phyloP scores from a whole-genome alignment of 2,113 vertebrate genomes.

The Sinosuthora webbiana region DNA sequence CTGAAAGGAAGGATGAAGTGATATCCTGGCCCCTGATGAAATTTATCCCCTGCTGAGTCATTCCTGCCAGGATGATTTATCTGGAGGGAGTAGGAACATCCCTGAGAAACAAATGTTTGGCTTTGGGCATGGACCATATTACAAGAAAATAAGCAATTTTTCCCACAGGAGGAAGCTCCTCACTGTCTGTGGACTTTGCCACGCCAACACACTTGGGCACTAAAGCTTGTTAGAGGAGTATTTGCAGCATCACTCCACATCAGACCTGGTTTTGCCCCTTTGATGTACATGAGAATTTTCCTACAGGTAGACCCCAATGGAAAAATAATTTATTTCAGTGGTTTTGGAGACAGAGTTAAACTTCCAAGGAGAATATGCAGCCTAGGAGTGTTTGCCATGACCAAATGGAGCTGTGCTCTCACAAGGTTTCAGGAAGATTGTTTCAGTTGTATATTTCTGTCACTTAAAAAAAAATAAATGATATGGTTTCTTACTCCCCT shows the following conservation, averaged over 20 bases:
- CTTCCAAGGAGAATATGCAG: not conserved
- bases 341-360: not conserved
- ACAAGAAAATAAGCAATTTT: not conserved
- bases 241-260: not conserved
- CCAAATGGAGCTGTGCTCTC: not conserved
- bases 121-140: not conserved
- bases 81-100: not conserved
- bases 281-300: not conserved
- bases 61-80: not conserved
- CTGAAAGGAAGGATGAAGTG: conserved; percentile 9
- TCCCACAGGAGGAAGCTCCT: not conserved
- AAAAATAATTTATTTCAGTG: not conserved
- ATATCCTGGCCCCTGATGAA: not conserved
- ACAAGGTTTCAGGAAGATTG: not conserved
- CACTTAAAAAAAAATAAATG: not conserved
- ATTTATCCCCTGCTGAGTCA: not conserved
- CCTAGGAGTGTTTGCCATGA: not conserved
- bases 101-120: not conserved
- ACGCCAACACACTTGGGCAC: not conserved
- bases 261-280: not conserved
- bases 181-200: not conserved
- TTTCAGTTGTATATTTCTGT: not conserved
- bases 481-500: not conserved
- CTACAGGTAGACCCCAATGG: not conserved
- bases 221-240: not conserved